A percentile compares a stretch with the other conserved stretches of the same genome.
These are phyloP conservation scores for Agrochola circellaris DNA, from an alignment of 2,888 invertebrate genomes.

Conservation along the genomic window DNA sequence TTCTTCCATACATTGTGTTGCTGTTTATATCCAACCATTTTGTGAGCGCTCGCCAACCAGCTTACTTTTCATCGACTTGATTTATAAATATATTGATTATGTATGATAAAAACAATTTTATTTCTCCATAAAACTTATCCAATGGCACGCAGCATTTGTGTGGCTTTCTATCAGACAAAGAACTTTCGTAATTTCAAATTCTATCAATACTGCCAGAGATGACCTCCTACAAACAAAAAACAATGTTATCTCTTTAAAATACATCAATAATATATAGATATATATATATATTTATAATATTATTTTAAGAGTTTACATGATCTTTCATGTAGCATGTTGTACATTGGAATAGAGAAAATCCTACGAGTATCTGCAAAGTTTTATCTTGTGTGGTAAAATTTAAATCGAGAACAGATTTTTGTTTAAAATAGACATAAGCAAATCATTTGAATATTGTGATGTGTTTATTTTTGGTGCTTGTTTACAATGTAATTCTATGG, in stretches of 20 bases:
- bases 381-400: constrained; percentile 10
- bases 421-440: neutral
- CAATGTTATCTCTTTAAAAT: neutral
- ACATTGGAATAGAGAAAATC: neutral
- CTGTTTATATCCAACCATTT: too few species aligned
- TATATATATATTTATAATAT: neutral
- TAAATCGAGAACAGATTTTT: constrained; percentile 1
- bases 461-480: constrained; percentile 4
- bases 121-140: neutral
- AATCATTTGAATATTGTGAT: constrained; percentile 7
- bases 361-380: neutral
- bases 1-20: too few species aligned
- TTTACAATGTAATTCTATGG: constrained; percentile 4
- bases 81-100: neutral
- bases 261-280: too few species aligned
- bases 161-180: neutral
- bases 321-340: neutral
- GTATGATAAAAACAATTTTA: neutral
- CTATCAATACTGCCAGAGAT: neutral
- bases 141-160: neutral
- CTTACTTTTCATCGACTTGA: neutral
- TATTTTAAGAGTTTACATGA: neutral
- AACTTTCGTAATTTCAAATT: neutral
- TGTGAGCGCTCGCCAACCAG: neutral
- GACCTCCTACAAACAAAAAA: neutral